Base-by-base conservation (phyloP, 2,888 invertebrate genomes). In the Nymphalis c-album region DNA sequence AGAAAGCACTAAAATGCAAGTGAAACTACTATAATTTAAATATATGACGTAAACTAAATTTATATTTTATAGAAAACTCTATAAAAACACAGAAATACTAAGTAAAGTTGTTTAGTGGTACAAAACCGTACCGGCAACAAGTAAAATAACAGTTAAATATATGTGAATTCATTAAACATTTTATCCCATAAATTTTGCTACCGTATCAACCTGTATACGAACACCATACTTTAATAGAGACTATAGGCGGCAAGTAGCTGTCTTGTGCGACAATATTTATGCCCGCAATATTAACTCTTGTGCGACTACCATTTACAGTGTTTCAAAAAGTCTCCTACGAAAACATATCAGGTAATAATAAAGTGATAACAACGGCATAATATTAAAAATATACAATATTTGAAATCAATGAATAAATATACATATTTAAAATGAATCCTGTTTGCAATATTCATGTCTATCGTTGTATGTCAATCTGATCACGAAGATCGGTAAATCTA, bases 211-310 rank as follows among this genome's bases (percentile, higher is more conserved):
- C 88, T 88, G 85, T 90, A 84, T 71, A 72, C 65, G 46, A 67
- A 57, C 63, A 84, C 84, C 80, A 90, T 91, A 86, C 90, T 87
- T 92, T 91, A 92, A 91, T 91, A 84, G 86, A 90, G 91, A 88
- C 89, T 91, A 86, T 77, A 85, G 84, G 88, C 85, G 87, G 87
- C 87, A 84, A 83, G 87, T 82, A 79, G 86, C 88, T 91, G 91
- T 92, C 91, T 79, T 78, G 81, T 76, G 82, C 85, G 85, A 87
- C 89, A 86, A 91, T 93, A 93, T 93, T 92, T 92, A 93, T 93
- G 93, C 87, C 87, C 83, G 85, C 86, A 87, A 91, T 93, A 93
- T 93, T 92, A 93, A 92, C 91, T 91, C 83, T 77, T 79, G 78
- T 78, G 76, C 81, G 80, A 84, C 82, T 83, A 85, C 85, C 85